Evolutionary conservation across 2,113 vertebrate species (phyloP).

Genomic region (Entelurus aequoreus): DNA sequence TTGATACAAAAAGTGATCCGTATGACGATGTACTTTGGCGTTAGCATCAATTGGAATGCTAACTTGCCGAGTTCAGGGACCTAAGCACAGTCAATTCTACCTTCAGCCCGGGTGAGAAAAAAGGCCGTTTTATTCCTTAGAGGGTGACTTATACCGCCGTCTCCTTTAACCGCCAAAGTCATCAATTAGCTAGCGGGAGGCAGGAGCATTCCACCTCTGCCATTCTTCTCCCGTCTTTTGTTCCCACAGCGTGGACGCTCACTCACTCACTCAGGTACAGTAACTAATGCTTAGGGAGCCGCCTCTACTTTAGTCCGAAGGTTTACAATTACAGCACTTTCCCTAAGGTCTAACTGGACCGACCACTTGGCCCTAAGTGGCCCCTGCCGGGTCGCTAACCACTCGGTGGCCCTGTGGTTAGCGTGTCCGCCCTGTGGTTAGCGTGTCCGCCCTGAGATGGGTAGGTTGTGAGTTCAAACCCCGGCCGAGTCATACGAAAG

Average conservation of each 20-base stretch:
- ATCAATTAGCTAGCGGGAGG: slow-evolving; percentile 64
- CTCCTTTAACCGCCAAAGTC: slow-evolving; percentile 52
- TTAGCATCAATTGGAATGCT: slow-evolving; percentile 5
- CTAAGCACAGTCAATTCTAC: slow-evolving; percentile 26
- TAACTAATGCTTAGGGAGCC: slow-evolving; percentile 2
- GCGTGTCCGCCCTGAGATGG: too few relatives aligned
- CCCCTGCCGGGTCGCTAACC: slow-evolving; percentile 7
- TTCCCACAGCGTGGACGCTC: slow-evolving; percentile 48
- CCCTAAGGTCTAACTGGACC: slow-evolving; percentile 3
- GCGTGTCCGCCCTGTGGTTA: too few relatives aligned
- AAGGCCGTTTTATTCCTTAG: slow-evolving; percentile 33
- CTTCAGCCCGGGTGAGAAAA: slow-evolving; percentile 32
- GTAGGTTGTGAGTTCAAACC: too few relatives aligned
- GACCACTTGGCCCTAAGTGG: slow-evolving; percentile 16
- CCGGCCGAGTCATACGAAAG: too few relatives aligned
- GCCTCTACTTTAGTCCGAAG: slow-evolving; percentile 15
- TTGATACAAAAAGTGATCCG: neutral
- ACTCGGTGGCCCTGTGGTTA: too few relatives aligned
- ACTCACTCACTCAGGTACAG: slow-evolving; percentile 39
- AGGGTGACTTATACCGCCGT: slow-evolving; percentile 59
- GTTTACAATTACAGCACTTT: slow-evolving; percentile 22
- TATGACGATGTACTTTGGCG: too few relatives aligned
- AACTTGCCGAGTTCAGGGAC: slow-evolving; percentile 13
- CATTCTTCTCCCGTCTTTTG: slow-evolving; percentile 50
- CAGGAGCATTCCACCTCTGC: slow-evolving; percentile 39